Evolutionary conservation across 2,113 vertebrate genomes (phyloP), one percentile per base, ranked within the genome.

Genomic region (Columba livia): DNA sequence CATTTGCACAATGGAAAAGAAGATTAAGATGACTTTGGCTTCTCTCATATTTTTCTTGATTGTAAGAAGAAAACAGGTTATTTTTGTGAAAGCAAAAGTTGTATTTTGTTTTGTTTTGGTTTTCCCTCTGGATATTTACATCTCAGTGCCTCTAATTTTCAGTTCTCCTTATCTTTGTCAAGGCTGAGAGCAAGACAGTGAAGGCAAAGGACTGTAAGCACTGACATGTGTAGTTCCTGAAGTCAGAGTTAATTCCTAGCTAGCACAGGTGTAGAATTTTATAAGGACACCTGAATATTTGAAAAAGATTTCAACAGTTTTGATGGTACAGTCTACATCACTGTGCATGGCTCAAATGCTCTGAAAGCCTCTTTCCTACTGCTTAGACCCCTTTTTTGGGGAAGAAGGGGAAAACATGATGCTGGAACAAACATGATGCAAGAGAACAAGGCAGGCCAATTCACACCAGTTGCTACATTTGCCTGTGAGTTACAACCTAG

Each of bases 321-420:
- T 34, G 29, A 54, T 26, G 16, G 53, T 19, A 79, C 42, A 32
- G 6, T 69, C 53, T 70, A 51, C 57, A 42, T 7, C 15, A 70
- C 42, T 34, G 17, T 5, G 70, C 6, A 8, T 3, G 2, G 31
- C 42, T 75, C 0, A 1, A 61, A 12, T 36, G 48, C 44, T 60
- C 51, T 57, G 42, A 36, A 67, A 82, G 71, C 28, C 50, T 57
- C 70, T 79, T 75, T 31, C 47, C 0, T 0, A 26, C 32, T 54
- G 60, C 36, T 73, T 17, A 8, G 54, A 74, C 10, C 5, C 26
- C 32, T 15, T 84, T 82, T 51, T 23, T 57, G 40, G 34, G 29
- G 54, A 5, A 61, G 14, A 32, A 62, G 10, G 31, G 20, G 17
- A 29, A 58, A 88, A 50, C 3, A 6, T 2, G 1, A 17, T 53